Evolutionary conservation across 2,113 vertebrate species (phyloP), one percentile per base, ranked within the genome.

Genomic region (Leptodactylus fuscus): DNA sequence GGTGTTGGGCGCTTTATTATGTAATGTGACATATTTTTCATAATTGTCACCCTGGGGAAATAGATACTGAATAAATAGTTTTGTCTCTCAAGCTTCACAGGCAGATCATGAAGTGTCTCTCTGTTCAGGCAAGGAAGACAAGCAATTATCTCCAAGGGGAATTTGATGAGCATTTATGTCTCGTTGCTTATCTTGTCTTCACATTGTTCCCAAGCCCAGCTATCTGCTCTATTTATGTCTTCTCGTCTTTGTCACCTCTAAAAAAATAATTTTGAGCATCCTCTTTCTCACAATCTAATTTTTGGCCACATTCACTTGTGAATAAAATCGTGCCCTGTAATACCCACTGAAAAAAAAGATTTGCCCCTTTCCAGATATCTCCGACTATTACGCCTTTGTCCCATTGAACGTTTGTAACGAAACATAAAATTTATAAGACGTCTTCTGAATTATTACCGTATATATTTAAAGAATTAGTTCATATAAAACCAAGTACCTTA

Each of bases 141-240:
- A 53, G 76, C 76, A 79, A 71, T 79, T 85, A 85, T 79, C 76
- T 70, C 75, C 62, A 70, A 69, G 29, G 62, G 67, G 62, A 80
- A 69, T 77, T 85, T 62, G 36, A 77, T 78, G 81, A 62, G 74
- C 67, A 71, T 70, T 85, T 80, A 79, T 77, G 60, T 71, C 83
- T 85, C 48, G 38, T 62, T 70, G 46, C 77, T 85, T 85, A 85
- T 85, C 83, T 85, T 69, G 62, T 85, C 76, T 69, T 79, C 46
- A 71, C 75, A 80, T 80, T 79, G 83, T 80, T 85, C 62, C 62
- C 75, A 70, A 70, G 75, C 76, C 44, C 76, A 70, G 76, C 62
- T 80, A 85, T 85, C 83, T 85, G 60, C 74, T 69, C 83, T 69
- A 85, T 85, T 85, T 85, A 73, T 70, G 58, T 80, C 76, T 69